A percentile compares a stretch with the other conserved stretches of the same genome.
These are phyloP conservation scores for Agrochola macilenta DNA, from an alignment of 2,888 invertebrate species.

Conservation along the genomic window DNA sequence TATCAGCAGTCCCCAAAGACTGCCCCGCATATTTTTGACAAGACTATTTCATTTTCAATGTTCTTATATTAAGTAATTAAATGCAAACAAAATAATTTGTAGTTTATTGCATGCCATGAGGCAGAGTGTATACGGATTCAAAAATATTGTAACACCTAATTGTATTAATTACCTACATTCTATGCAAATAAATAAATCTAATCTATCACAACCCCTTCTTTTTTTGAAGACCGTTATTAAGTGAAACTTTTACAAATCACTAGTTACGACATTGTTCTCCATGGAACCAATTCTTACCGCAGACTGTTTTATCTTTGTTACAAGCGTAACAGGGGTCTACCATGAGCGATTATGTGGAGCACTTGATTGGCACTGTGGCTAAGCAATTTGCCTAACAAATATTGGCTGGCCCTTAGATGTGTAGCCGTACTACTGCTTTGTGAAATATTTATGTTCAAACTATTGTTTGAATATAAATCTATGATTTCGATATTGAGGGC, in stretches of 20 bases:
- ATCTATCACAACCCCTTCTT: not conserved
- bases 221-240: not conserved
- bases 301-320: constrained; percentile 31
- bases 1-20: no score
- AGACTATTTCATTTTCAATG: no score
- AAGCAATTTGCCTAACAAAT: constrained; percentile 51
- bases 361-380: constrained; percentile 45
- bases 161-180: no score
- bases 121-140: no score
- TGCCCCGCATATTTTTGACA: no score
- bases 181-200: no score
- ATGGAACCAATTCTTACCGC: not conserved
- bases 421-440: not conserved
- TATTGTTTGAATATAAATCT: no score
- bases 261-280: not conserved
- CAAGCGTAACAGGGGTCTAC: constrained; percentile 22
- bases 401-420: constrained; percentile 29
- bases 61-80: no score
- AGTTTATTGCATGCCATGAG: no score
- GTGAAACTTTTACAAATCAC: not conserved
- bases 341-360: constrained; percentile 39
- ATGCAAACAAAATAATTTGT: no score
- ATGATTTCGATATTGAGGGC: no score
- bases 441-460: constrained; percentile 1
- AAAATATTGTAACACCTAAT: no score